Conservation (phyloP, 2,888 invertebrate species). For the Amphiduros pacificus region DNA sequence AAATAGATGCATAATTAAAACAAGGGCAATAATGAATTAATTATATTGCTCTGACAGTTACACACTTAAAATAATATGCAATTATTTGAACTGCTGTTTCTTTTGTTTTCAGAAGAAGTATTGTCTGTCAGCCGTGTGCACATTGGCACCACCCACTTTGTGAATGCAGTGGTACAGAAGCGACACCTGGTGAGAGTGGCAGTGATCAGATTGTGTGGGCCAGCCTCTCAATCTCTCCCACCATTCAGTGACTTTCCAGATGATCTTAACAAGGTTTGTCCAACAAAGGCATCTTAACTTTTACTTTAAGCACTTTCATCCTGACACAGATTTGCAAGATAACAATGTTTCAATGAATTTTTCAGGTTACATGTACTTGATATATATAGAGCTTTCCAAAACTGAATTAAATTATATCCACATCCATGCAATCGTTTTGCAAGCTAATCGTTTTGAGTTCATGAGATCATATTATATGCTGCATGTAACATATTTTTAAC, state of each 20-base stretch:
- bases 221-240: constrained; percentile 40
- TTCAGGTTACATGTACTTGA: too few species aligned
- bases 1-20: not conserved
- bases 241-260: constrained; percentile 49
- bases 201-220: constrained; percentile 49
- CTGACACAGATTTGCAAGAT: too few species aligned
- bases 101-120: not conserved
- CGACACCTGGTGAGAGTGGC: constrained; percentile 41
- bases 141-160: constrained; percentile 55
- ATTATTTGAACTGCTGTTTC: not conserved
- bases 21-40: not conserved
- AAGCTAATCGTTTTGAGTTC: too few species aligned
- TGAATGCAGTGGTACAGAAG: constrained; percentile 52
- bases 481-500: too few species aligned
- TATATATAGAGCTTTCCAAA: too few species aligned
- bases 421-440: too few species aligned
- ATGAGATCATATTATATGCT: too few species aligned
- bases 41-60: too few species aligned
- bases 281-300: too few species aligned
- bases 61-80: not conserved
- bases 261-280: constrained; percentile 28
- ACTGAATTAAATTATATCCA: too few species aligned
- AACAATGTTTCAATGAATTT: too few species aligned
- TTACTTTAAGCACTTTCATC: too few species aligned
- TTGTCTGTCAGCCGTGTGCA: constrained; percentile 36